Percentiles rank a stretch among this genome's conserved stretches.
Evolutionary conservation across 1,140 invertebrate species (phyloP).

Genomic region (Nylanderia fulva): DNA sequence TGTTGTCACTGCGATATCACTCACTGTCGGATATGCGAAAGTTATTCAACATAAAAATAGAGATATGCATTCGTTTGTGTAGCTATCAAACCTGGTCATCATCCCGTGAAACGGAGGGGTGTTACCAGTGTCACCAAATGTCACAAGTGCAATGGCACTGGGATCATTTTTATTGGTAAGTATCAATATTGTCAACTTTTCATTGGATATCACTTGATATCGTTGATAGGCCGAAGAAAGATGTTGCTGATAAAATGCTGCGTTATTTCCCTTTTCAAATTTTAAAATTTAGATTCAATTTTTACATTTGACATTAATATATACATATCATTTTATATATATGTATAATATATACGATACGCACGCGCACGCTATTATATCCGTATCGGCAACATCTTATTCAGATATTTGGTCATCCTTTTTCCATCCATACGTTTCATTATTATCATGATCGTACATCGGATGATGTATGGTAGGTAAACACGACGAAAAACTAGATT

Average conservation of each 20-base stretch:
- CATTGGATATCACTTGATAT: constrained; percentile 42
- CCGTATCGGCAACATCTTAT: constrained; percentile 45
- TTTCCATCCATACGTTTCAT: constrained; percentile 82
- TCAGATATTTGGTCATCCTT: constrained; percentile 54
- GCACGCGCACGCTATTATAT: neutral
- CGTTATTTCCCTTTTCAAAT: neutral
- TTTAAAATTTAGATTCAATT: neutral
- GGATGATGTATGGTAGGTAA: constrained; percentile 84
- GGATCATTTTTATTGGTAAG: constrained; percentile 92
- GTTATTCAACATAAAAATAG: constrained; percentile 16
- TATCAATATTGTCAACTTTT: constrained; percentile 35
- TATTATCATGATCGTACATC: constrained; percentile 84
- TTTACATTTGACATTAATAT: neutral
- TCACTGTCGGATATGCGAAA: neutral
- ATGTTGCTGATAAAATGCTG: constrained; percentile 56
- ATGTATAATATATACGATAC: neutral
- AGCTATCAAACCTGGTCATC: constrained; percentile 88
- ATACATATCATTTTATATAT: neutral
- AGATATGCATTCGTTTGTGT: constrained; percentile 67
- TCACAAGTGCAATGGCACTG: constrained; percentile 94
- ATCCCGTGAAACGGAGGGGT: constrained; percentile 93
- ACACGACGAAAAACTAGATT: constrained; percentile 84
- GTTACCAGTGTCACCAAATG: constrained; percentile 94
- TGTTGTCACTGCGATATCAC: neutral
- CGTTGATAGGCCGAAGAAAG: constrained; percentile 56